Base-by-base conservation (phyloP, 2,113 vertebrate genomes). In the Callipepla squamata region DNA sequence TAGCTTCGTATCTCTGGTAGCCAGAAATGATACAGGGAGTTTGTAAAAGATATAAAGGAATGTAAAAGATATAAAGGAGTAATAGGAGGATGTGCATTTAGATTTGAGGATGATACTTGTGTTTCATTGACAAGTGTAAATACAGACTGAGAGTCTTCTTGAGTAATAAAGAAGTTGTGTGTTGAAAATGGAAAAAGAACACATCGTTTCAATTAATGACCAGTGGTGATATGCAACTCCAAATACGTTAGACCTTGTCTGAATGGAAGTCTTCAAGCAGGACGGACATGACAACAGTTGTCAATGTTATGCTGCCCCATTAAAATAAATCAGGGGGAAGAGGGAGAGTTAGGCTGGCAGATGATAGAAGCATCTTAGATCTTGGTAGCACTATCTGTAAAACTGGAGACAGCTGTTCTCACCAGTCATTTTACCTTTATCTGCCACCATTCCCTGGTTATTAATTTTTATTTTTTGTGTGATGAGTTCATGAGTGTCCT, bases 1-100 rank as follows among this genome's bases (percentile, higher is more conserved):
- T 76, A 30, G 51, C 44, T 69, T 38, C 61, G 1, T 80, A 0
- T 38, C 20, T 19, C 25, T 51, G 78, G 14, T 55, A 76, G 16
- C 0, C 0, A 32, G 78, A n/a, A 75, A n/a, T 0, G 0, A 19
- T 1, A 6, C 28, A 40, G 34, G 58, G 63, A 55, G 50, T 87
- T 85, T 67, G 28, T 72, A 53, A 58, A 82, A 36, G 9, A 32
- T 0, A 0, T 1, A 3, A 73, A 51, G 45, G 10, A 14, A 32
- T 74, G 38, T 72, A 53, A 58, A 82, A 36, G 9, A 28, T 0
- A 0, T 1, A 3, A 73, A 51, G 30, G 61, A 87, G 57, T 48
- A 55, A 23, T 11, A 25, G 45, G 36, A 73, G 32, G 9, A 12
- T 38, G 63, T 26, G 15, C 23, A 9, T 55, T 87, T 40, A 17